Conservation (phyloP, 2,888 invertebrate genomes). For the Leptopilina syphax region DNA sequence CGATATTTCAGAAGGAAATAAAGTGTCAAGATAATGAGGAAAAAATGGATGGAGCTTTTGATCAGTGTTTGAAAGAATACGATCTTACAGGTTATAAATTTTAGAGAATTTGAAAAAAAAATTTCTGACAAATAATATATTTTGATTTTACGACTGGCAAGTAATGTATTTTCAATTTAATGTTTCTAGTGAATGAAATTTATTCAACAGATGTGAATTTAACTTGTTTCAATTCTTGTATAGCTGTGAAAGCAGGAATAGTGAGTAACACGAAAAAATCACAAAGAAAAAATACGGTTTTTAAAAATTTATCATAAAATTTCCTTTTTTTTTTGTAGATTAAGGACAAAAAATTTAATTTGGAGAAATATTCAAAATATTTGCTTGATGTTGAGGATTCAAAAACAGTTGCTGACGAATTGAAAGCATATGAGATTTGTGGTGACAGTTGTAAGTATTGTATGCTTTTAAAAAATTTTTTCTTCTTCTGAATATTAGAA, state of each 20-base stretch:
- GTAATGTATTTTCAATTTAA: not conserved
- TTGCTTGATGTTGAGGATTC: slow-evolving; percentile 5
- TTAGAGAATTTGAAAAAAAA: too few relatives aligned
- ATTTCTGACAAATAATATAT: not conserved
- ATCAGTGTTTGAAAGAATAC: not conserved
- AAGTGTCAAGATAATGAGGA: not conserved
- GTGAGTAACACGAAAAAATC: not conserved
- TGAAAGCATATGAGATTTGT: slow-evolving; percentile 2
- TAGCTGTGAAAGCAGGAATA: slow-evolving; percentile 30
- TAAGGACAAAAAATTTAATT: slow-evolving; percentile 11
- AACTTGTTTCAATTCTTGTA: slow-evolving; percentile 30
- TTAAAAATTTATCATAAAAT: not conserved
- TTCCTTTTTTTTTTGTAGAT: not conserved
- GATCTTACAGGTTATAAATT: slow-evolving; percentile 4
- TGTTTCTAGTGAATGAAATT: slow-evolving; percentile 22
- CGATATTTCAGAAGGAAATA: not conserved
- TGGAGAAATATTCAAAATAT: slow-evolving; percentile 28
- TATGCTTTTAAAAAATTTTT: not conserved
- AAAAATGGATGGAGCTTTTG: slow-evolving; percentile 26
- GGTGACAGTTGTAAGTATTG: not conserved
- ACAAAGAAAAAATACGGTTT: not conserved
- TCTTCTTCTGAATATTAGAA: too few relatives aligned
- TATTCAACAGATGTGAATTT: slow-evolving; percentile 12
- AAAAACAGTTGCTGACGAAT: not conserved
- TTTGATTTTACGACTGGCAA: not conserved